Evolutionary conservation across 2,888 invertebrate genomes (phyloP).

Genomic region (Drosophila anomelani): DNA sequence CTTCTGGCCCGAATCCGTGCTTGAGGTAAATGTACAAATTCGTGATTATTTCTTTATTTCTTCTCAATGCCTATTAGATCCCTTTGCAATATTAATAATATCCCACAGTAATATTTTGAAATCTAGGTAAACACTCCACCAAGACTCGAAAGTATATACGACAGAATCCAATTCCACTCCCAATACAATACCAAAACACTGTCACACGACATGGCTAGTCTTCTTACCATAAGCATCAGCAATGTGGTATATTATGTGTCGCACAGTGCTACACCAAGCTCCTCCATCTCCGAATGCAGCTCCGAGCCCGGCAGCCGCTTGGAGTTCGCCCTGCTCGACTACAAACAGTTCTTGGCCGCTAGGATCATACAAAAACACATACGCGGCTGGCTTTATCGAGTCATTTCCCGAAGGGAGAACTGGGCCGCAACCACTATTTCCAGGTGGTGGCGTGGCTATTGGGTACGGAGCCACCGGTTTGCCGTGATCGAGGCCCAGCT

Average conservation of each 20-base stretch:
- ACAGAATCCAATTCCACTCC: not conserved
- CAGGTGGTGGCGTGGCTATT: constrained; percentile 30
- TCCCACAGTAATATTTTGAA: not conserved
- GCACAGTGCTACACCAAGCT: not conserved
- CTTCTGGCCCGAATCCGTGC: not conserved
- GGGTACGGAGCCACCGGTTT: not conserved
- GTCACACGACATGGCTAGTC: not conserved
- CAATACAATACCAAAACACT: not conserved
- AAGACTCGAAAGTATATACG: not conserved
- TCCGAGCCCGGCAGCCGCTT: not conserved
- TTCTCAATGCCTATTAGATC: not conserved
- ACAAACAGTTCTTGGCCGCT: constrained; percentile 37
- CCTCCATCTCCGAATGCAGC: not conserved
- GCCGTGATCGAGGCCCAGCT: not conserved
- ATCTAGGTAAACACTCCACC: not conserved
- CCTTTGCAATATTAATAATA: not conserved
- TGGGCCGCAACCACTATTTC: constrained; percentile 13
- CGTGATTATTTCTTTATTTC: too few relatives aligned
- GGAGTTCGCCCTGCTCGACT: constrained; percentile 9
- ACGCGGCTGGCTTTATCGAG: constrained; percentile 19
- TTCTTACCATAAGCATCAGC: not conserved
- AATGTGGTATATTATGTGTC: too few relatives aligned
- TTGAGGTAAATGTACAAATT: not conserved
- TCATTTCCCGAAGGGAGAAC: fast-evolving
- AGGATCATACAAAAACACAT: constrained; percentile 12